These are phyloP conservation scores for Numenius phaeopus DNA, from an alignment of 2,797 vertebrate genomes.

Conservation along the genomic window DNA sequence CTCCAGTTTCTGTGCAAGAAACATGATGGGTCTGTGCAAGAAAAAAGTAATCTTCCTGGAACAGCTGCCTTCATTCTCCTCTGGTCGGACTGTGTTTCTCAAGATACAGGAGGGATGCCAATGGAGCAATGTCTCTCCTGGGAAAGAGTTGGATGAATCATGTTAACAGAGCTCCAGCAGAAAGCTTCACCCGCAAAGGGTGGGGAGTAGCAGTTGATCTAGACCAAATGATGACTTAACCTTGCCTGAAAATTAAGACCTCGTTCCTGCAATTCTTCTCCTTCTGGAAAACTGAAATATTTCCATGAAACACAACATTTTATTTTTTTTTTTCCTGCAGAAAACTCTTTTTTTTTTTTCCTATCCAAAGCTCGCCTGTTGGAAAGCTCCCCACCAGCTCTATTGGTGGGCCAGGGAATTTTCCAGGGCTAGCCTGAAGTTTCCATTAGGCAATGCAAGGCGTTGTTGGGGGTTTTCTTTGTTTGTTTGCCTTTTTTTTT, in stretches of 20 bases:
- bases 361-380: background rate
- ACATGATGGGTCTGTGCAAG: background rate
- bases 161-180: background rate
- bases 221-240: slow-evolving; percentile 37
- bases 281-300: background rate
- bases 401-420: slow-evolving; percentile 29
- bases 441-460: background rate
- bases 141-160: slow-evolving; percentile 20
- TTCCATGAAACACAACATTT: background rate
- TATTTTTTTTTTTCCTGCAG: background rate
- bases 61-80: slow-evolving; percentile 26
- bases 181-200: slow-evolving; percentile 4
- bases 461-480: background rate
- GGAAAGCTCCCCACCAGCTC: background rate
- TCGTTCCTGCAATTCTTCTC: background rate
- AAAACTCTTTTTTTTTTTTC: background rate
- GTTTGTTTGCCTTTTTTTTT: slow-evolving; percentile 15
- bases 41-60: background rate
- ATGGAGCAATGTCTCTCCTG: slow-evolving; percentile 14
- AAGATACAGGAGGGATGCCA: slow-evolving; percentile 50
- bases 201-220: slow-evolving; percentile 49
- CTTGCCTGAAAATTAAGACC: background rate
- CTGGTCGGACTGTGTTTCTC: background rate
- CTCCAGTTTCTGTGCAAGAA: slow-evolving; percentile 33
- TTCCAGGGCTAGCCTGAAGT: slow-evolving; percentile 6